These are phyloP conservation scores for Apeira syringaria DNA, from an alignment of 2,888 invertebrate species.

Conservation along the genomic window DNA sequence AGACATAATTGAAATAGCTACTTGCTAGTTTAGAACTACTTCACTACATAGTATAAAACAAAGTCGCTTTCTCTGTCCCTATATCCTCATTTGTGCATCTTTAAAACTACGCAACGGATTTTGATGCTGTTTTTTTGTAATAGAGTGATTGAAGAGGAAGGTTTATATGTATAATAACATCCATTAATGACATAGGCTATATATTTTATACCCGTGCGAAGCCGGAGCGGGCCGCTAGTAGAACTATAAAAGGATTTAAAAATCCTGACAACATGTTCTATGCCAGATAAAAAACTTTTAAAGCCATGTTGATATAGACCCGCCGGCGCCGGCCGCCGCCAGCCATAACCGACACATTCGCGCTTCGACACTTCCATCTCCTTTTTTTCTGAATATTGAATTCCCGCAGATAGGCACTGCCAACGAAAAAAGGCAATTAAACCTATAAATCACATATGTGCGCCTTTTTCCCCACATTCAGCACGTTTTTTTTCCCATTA, in stretches of 20 bases:
- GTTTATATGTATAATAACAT: too few species aligned
- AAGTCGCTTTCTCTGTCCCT: too few species aligned
- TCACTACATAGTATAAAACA: too few species aligned
- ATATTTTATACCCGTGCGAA: too few species aligned
- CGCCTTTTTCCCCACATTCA: slow-evolving; percentile 42
- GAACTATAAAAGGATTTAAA: not conserved
- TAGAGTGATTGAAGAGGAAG: too few species aligned
- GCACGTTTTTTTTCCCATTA: slow-evolving; percentile 52
- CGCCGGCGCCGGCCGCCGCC: slow-evolving; percentile 9
- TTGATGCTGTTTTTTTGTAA: too few species aligned
- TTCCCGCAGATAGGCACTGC: slow-evolving; percentile 52
- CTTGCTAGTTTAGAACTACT: too few species aligned
- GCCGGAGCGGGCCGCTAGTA: too few species aligned
- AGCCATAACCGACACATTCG: slow-evolving; percentile 37
- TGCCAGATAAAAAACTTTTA: slow-evolving; percentile 10
- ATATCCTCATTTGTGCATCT: too few species aligned
- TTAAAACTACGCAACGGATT: too few species aligned
- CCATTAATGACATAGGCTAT: too few species aligned
- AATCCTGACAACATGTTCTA: slow-evolving; percentile 3
- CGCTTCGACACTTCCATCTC: slow-evolving; percentile 48
- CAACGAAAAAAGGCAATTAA: slow-evolving; percentile 71
- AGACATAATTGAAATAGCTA: too few species aligned
- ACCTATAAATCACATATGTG: slow-evolving; percentile 71
- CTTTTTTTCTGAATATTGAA: slow-evolving; percentile 75
- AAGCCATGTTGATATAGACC: slow-evolving; percentile 27